Conservation (phyloP, 2,888 invertebrate genomes). For the Metallyticus violacea region DNA sequence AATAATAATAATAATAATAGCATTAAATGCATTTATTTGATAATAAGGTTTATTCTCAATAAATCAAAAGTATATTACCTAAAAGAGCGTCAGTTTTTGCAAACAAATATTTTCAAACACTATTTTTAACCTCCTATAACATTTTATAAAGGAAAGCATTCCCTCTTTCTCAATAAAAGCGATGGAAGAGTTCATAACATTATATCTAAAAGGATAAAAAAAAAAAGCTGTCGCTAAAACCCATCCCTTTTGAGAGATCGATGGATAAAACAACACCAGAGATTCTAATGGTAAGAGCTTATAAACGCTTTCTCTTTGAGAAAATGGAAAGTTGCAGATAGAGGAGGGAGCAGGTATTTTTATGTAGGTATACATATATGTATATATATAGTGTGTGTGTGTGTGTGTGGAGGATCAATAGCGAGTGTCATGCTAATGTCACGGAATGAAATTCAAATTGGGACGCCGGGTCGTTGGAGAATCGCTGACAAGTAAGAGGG, state of each 20-base stretch:
- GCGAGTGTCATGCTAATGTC: conserved; percentile 20
- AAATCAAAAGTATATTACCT: no score
- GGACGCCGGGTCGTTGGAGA: background rate
- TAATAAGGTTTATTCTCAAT: no score
- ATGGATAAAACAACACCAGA: background rate
- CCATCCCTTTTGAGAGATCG: background rate
- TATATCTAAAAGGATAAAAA: background rate
- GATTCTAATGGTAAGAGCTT: background rate
- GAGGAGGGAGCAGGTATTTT: background rate
- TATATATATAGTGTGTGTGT: background rate
- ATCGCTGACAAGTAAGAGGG: background rate
- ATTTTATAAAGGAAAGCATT: no score
- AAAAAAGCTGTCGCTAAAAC: background rate
- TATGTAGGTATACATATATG: background rate
- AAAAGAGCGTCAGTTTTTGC: no score
- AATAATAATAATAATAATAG: no score
- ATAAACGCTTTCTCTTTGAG: no score
- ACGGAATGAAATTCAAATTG: conserved; percentile 24
- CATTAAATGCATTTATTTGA: no score
- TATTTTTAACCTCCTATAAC: no score
- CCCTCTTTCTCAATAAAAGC: background rate
- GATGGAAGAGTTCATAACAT: background rate
- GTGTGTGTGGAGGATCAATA: background rate
- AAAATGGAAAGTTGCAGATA: no score
- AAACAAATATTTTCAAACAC: no score